Evolutionary conservation across 2,888 invertebrate genomes (phyloP).

Genomic region (Tholera decimalis): DNA sequence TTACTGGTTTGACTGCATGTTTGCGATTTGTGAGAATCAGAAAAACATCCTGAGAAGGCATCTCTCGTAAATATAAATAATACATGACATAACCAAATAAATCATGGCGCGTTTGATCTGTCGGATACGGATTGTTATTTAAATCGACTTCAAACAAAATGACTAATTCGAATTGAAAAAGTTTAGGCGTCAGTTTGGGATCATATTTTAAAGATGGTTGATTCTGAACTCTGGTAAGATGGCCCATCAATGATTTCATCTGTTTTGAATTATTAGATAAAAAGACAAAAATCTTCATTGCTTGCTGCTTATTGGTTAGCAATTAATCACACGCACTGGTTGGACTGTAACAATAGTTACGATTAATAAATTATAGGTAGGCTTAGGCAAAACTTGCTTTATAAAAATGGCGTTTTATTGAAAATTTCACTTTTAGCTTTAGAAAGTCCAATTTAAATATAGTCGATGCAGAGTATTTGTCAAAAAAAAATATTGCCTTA

Average conservation of each 20-base stretch:
- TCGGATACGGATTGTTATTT: neutral
- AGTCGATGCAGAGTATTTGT: too few relatives aligned
- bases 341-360: neutral
- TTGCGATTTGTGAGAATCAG: conserved; percentile 1
- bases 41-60: conserved; percentile 6
- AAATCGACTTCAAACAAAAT: neutral
- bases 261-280: neutral
- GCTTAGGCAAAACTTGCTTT: too few relatives aligned
- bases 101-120: neutral
- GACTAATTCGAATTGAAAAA: too few relatives aligned
- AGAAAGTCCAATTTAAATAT: too few relatives aligned
- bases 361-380: too few relatives aligned
- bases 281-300: neutral
- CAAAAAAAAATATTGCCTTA: conserved; percentile 64
- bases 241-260: neutral
- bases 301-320: neutral
- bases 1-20: conserved; percentile 24
- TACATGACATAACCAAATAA: neutral
- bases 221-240: too few relatives aligned
- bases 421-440: too few relatives aligned
- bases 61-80: conserved; percentile 1
- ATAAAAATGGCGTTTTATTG: too few relatives aligned
- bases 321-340: neutral
- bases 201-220: too few relatives aligned
- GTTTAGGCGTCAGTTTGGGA: too few relatives aligned